Conservation (phyloP, 2,113 vertebrate genomes). For the Salvelinus fontinalis region DNA sequence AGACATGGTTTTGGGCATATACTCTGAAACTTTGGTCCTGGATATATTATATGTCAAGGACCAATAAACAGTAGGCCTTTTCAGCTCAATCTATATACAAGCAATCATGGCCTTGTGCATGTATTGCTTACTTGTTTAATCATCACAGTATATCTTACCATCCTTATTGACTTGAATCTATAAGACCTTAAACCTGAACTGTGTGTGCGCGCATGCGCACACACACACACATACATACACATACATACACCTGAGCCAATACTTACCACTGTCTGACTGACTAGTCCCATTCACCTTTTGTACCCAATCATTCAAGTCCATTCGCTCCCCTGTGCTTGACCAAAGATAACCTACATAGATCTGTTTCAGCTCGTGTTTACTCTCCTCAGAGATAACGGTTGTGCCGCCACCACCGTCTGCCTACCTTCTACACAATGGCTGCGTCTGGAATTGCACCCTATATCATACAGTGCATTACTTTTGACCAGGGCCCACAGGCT, state of each 20-base stretch:
- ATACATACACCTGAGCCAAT: too few species aligned
- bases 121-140: slow-evolving; percentile 16
- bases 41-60: slow-evolving; percentile 12
- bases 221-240: too few species aligned
- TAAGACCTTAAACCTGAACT: slow-evolving; percentile 35
- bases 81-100: slow-evolving; percentile 3
- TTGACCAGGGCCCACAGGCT: too few species aligned
- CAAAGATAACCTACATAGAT: slow-evolving; percentile 73
- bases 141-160: slow-evolving; percentile 6
- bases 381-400: slow-evolving; percentile 46
- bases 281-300: slow-evolving; percentile 53
- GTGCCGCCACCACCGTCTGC: slow-evolving; percentile 48
- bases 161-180: slow-evolving; percentile 52
- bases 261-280: slow-evolving; percentile 25
- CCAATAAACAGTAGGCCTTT: slow-evolving; percentile 41
- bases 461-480: too few species aligned
- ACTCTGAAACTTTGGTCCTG: slow-evolving; percentile 16
- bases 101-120: slow-evolving; percentile 31
- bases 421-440: background rate
- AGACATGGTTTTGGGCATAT: slow-evolving; percentile 7
- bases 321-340: slow-evolving; percentile 64
- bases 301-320: slow-evolving; percentile 39
- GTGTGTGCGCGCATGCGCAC: slow-evolving; percentile 6
- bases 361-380: slow-evolving; percentile 60
- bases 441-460: too few species aligned